Evolutionary conservation across 2,113 vertebrate species (phyloP), one percentile per base, ranked within the genome.

Genomic region (Nothobranchius furzeri): DNA sequence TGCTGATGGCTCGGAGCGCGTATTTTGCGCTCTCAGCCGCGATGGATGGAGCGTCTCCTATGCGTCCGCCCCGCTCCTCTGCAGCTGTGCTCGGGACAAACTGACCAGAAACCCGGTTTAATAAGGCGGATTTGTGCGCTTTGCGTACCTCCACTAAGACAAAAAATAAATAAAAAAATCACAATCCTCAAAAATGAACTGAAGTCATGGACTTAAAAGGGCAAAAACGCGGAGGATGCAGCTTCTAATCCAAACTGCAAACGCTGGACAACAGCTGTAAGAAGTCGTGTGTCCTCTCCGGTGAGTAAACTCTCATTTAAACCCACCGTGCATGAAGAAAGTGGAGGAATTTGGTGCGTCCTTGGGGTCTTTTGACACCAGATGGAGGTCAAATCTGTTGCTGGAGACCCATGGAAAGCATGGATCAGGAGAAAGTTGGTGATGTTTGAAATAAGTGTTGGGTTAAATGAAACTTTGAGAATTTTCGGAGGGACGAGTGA

Each of bases 221-320:
- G 47, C 59, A 6, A 53, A 30, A n/a, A 50, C 4, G 11, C n/a
- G 9, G 9, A 62, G 9, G 42, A 43, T 13, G 13, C 3, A 52
- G 1, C 13, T 15, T n/a, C 7, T 12, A 37, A 9, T n/a, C 47
- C 14, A 50, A 25, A 37, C 54, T 46, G 52, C 36, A 13, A 7
- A 25, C 61, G 60, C 43, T 20, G 25, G n/a, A 14, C 12, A 12
- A 20, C 30, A 64, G 45, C 56, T 46, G 59, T 12, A 53, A 7
- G 7, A 3, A 55, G 4, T 12, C 20, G 9, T 5, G 6, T 36
- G 8, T 48, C 66, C 52, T 42, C 64, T 25, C 49, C 1, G 77
- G 86, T 88, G 62, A 88, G 86, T 88, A 58, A 43, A 73, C 9
- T 53, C 13, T 20, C 43, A 49, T 51, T 5, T 42, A 52, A 13